Base-by-base conservation (phyloP, 2,888 invertebrate genomes). In the Gymnosoma rotundatum region DNA sequence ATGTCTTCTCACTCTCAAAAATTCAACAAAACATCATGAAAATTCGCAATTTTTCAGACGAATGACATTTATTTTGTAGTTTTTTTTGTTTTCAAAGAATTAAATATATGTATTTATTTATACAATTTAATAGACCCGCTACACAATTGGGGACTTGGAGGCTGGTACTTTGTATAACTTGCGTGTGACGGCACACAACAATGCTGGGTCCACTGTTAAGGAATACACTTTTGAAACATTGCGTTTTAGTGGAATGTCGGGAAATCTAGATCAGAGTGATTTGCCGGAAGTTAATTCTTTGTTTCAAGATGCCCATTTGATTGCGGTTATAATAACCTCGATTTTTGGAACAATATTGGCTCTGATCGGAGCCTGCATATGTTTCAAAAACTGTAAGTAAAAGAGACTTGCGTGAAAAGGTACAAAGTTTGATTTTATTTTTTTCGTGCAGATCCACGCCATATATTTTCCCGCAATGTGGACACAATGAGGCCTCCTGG, bases 141-240 rank as follows among this genome's bases (percentile, higher is more conserved):
- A 90, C 75, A 91, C 92, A 12, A 93, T 94, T 86, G 93, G 93
- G 4, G 93, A 93, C 76, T 88, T 94, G 76, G 93, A 93, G 74
- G 93, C 93, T 20, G 93, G 93, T 56, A 92, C 93, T 14, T 91
- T 92, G 21, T 94, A 94, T 88, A 93, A 93, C 86, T 89, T 94
- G 61, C 93, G 94, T 14, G 93, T 95, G 42, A 94, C 93, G 3
- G 95, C 95, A 1, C 93, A 94, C 88, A 95, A 94, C 88, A 94
- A 94, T 88, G 95, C 95, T 6, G 95, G 95, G 0, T 93, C 94
- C 12, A 94, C 94, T 3, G 93, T 94, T 64, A 93, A 93, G 60
- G 93, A 94, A 86, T 94, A 94, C 86, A 92, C 93, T 80, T 94
- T 95, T 89, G 93, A 93, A 78, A 95, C 95, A 2, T 90, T 94